Base-by-base conservation (phyloP, 2,797 vertebrate genomes). In the Zalophus californianus region DNA sequence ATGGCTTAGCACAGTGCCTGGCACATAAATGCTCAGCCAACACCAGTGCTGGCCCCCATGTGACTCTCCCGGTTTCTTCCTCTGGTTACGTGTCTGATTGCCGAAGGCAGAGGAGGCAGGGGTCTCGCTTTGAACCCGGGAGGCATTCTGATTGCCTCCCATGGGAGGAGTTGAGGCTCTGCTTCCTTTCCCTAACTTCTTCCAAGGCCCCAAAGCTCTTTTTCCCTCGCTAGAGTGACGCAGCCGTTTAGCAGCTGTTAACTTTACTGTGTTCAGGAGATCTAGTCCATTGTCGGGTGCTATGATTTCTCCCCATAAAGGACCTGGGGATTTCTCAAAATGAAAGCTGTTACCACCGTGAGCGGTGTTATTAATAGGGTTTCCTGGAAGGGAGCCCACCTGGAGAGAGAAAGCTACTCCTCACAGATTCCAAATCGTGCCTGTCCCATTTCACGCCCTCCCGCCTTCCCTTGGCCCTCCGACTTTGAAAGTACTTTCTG, bases 241-340 rank as follows among this genome's bases (percentile, higher is more conserved):
- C 86, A 97, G 92, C 94, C 96, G 88, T 95, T 92, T 48, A 94
- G 58, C 95, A 97, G 95, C 96, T 95, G 94, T 97, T 97, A 83
- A 83, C 82, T 48, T 83, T 48, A 58, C 79, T 82, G 58, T 32
- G 18, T 90, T 91, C 78, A 25, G 62, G 88, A 79, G 88, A 96
- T 96, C 86, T 75, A 80, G 91, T 96, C 92, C 95, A 80, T 94
- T 95, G 93, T 91, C 0, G 0, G 27, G 88, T 83, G 25, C 62
- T 92, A 78, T 48, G 72, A 80, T 86, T 97, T 92, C 78, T 85
- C 94, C 44, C 58, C 18, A 7, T 84, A 95, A 97, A 91, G 54
- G 73, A 84, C 85, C 54, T 89, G 52, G 88, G 92, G 86, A 90
- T 86, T 97, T 97, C 94, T 97, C 86, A 48, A 58, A 96, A 58